Percentiles rank a stretch among this genome's conserved stretches.
Evolutionary conservation across 2,797 vertebrate genomes (phyloP).

Genomic region (Falco peregrinus): DNA sequence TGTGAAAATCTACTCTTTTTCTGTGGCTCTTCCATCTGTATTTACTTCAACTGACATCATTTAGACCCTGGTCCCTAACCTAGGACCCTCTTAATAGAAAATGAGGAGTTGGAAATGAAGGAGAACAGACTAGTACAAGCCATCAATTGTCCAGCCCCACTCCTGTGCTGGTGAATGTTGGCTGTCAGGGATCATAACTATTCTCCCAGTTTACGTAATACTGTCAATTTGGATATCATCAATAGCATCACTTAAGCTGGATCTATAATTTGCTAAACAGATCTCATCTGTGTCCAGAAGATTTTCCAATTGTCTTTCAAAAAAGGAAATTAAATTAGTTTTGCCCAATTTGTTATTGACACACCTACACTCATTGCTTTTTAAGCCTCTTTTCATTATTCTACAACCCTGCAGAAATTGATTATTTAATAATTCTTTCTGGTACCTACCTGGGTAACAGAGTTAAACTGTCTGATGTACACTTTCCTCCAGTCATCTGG

Average conservation of each 20-base stretch:
- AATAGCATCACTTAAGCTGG: neutral
- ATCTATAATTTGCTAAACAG: neutral
- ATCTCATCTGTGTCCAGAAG: accelerated
- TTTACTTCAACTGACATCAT: neutral
- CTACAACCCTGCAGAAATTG: neutral
- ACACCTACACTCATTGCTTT: neutral
- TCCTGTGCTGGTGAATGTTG: neutral
- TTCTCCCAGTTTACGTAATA: neutral
- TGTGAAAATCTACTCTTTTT: neutral
- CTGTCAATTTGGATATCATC: neutral
- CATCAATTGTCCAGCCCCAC: neutral
- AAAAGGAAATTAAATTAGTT: neutral
- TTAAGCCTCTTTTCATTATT: neutral
- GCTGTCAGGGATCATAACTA: neutral
- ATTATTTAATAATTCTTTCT: neutral
- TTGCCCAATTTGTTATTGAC: neutral
- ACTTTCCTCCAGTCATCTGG: neutral
- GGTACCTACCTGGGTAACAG: neutral
- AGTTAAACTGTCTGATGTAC: neutral
- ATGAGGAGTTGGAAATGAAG: neutral
- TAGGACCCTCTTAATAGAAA: neutral
- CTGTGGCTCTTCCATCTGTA: accelerated
- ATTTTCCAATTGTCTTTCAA: neutral
- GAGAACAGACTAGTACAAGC: neutral
- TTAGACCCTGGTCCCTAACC: neutral